These are phyloP conservation scores for Actinostola sp. DNA, from an alignment of 92 coral and sea anemone genomes.

Conservation along the genomic window DNA sequence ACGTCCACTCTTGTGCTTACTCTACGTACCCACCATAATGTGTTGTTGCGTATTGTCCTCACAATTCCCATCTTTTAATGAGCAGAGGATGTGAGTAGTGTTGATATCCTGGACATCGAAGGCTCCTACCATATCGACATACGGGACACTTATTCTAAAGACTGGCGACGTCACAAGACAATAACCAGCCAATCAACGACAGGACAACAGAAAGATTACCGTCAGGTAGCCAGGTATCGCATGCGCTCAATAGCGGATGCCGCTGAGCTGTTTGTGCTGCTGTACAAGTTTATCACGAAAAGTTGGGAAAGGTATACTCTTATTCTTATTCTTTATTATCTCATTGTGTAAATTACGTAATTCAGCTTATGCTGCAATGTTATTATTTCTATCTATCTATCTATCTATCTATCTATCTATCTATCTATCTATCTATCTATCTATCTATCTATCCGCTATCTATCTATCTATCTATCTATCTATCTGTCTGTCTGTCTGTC, in stretches of 20 bases:
- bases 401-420: too few relatives aligned
- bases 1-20: too few relatives aligned
- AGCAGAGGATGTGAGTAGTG: conserved; percentile 87
- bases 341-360: too few relatives aligned
- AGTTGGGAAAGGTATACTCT: conserved; percentile 72
- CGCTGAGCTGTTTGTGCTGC: conserved; percentile 93
- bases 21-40: too few relatives aligned
- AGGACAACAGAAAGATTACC: conserved; percentile 60
- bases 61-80: background rate
- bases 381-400: too few relatives aligned
- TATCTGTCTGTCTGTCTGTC: too few relatives aligned
- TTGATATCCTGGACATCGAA: conserved; percentile 80
- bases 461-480: too few relatives aligned
- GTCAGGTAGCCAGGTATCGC: conserved; percentile 91
- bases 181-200: conserved; percentile 18
- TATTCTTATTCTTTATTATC: too few relatives aligned
- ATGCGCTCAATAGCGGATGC: conserved; percentile 95
- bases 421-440: too few relatives aligned
- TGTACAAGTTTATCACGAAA: conserved; percentile 83
- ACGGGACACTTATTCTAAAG: conserved; percentile 79
- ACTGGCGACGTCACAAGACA: conserved; percentile 83
- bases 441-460: too few relatives aligned
- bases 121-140: conserved; percentile 84
- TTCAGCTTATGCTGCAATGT: too few relatives aligned
- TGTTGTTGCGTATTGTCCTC: too few relatives aligned